These are phyloP conservation scores for Lasioglossum baleicum DNA, from an alignment of 1,140 invertebrate species.

Conservation along the genomic window DNA sequence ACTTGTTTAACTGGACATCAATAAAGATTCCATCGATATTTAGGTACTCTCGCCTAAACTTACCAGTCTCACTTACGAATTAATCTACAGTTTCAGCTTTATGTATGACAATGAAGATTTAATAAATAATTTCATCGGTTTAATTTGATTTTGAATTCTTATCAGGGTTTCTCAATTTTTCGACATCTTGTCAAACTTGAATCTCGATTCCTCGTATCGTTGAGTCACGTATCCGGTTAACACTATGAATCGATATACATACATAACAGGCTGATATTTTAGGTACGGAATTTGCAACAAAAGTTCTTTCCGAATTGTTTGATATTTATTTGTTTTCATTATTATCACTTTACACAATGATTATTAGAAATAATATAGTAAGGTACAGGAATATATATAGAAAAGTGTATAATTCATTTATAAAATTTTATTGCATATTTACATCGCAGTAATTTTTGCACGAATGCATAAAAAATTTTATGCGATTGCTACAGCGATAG, in stretches of 20 bases:
- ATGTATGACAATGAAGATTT: neutral
- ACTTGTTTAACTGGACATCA: neutral
- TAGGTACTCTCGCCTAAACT: neutral
- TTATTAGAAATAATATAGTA: no score
- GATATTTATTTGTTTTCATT: neutral
- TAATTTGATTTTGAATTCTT: constrained; percentile 30
- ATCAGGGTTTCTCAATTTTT: constrained; percentile 45
- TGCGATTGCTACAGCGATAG: neutral
- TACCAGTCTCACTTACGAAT: neutral
- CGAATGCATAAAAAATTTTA: neutral
- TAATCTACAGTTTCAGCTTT: neutral
- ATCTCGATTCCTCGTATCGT: constrained; percentile 35
- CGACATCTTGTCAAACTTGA: constrained; percentile 54
- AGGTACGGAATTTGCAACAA: no score
- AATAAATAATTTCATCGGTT: constrained; percentile 14
- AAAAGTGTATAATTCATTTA: neutral
- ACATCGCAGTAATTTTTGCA: constrained; percentile 15
- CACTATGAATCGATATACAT: constrained; percentile 14
- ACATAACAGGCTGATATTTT: neutral
- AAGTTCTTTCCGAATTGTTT: neutral
- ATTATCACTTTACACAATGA: neutral
- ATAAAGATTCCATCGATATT: neutral
- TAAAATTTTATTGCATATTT: constrained; percentile 43
- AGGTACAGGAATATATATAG: neutral
- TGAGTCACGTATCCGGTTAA: neutral